Conservation (phyloP, 2,113 vertebrate genomes). For the Triplophysa tibetana region DNA sequence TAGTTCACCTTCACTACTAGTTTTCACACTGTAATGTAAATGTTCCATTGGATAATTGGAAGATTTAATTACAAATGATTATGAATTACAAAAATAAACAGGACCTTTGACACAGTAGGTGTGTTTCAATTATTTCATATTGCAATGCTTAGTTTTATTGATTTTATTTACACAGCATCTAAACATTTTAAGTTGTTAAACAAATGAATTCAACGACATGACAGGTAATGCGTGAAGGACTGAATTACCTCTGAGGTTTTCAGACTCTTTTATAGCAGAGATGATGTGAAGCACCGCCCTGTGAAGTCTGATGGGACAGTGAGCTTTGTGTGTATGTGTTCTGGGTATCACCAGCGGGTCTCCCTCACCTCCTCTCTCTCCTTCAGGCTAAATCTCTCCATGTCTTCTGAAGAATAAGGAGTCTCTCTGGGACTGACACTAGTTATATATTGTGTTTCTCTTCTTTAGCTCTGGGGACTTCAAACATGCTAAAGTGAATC, state of each 20-base stretch:
- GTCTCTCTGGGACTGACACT: conserved; percentile 48
- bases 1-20: too few relatives aligned
- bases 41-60: neutral
- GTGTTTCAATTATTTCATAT: neutral
- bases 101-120: too few relatives aligned
- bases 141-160: neutral
- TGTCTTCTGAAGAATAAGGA: conserved; percentile 35
- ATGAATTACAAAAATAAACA: too few relatives aligned
- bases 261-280: conserved; percentile 31
- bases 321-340: neutral
- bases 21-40: neutral
- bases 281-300: conserved; percentile 18
- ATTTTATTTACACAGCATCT: neutral
- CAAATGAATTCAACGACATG: neutral
- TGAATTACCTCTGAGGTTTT: neutral
- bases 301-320: neutral
- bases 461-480: conserved; percentile 29
- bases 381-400: conserved; percentile 39
- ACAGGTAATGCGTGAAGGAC: neutral
- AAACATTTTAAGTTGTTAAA: neutral
- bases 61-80: neutral
- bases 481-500: neutral
- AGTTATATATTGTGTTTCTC: conserved; percentile 52
- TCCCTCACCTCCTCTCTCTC: conserved; percentile 31
- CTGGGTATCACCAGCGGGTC: neutral